Evolutionary conservation across 2,797 vertebrate genomes (phyloP).

Genomic region (Petrocephalus sullivani): DNA sequence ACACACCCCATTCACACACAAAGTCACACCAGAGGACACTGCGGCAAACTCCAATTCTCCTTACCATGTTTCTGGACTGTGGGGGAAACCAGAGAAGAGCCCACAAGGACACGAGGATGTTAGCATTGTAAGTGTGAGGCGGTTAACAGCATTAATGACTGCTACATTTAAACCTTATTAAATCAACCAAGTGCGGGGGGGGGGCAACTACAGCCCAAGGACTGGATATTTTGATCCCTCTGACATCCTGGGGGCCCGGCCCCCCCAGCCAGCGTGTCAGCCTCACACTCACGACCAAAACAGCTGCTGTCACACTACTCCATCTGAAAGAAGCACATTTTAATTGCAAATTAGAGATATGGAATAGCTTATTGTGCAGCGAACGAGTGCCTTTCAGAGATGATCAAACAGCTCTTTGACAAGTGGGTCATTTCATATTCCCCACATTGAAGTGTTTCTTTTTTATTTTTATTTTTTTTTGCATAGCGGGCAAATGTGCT

Average conservation of each 20-base stretch:
- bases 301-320: not conserved
- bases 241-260: not conserved
- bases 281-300: not conserved
- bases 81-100: not conserved
- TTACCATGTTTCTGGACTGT: not conserved
- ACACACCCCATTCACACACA: not conserved
- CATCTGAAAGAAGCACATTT: not conserved
- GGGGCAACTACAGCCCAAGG: not conserved
- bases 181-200: not conserved
- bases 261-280: not conserved
- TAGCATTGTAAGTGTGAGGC: not conserved
- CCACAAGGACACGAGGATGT: not conserved
- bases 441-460: not conserved
- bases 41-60: not conserved
- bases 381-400: not conserved
- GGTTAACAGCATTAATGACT: no score
- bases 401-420: slow-evolving; percentile 7
- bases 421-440: not conserved
- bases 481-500: not conserved
- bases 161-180: not conserved
- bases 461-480: not conserved
- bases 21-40: not conserved
- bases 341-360: not conserved
- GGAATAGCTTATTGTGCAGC: not conserved
- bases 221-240: not conserved